These are phyloP conservation scores for Acholoe squamosa DNA, from an alignment of 2,888 invertebrate genomes.

Conservation along the genomic window DNA sequence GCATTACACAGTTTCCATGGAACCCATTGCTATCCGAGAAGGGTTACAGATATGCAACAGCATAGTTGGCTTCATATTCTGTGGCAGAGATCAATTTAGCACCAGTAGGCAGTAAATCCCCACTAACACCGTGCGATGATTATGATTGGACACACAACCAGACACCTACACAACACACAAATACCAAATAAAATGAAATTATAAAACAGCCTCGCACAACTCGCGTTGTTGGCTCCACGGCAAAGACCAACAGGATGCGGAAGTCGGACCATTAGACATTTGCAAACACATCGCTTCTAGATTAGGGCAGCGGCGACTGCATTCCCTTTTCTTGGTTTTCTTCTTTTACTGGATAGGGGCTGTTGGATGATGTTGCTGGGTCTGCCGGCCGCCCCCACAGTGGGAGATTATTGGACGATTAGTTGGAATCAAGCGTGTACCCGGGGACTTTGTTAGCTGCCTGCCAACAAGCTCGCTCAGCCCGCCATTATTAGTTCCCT, in stretches of 20 bases:
- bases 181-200: too few relatives aligned
- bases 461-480: background rate
- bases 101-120: too few relatives aligned
- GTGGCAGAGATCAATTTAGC: too few relatives aligned
- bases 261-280: background rate
- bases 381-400: background rate
- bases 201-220: background rate
- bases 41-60: too few relatives aligned
- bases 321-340: background rate
- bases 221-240: background rate
- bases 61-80: too few relatives aligned
- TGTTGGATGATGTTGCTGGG: background rate
- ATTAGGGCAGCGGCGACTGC: background rate
- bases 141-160: too few relatives aligned
- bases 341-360: background rate
- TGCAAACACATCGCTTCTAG: background rate
- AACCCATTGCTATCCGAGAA: too few relatives aligned
- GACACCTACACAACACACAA: too few relatives aligned
- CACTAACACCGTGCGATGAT: too few relatives aligned
- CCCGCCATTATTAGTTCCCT: background rate
- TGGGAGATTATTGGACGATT: constrained; percentile 17
- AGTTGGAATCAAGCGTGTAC: constrained; percentile 29
- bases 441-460: constrained; percentile 3
- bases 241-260: background rate
- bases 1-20: too few relatives aligned